These are phyloP conservation scores for Parazoanthus atlanticus DNA, from an alignment of 92 coral and sea anemone species.

Conservation along the genomic window DNA sequence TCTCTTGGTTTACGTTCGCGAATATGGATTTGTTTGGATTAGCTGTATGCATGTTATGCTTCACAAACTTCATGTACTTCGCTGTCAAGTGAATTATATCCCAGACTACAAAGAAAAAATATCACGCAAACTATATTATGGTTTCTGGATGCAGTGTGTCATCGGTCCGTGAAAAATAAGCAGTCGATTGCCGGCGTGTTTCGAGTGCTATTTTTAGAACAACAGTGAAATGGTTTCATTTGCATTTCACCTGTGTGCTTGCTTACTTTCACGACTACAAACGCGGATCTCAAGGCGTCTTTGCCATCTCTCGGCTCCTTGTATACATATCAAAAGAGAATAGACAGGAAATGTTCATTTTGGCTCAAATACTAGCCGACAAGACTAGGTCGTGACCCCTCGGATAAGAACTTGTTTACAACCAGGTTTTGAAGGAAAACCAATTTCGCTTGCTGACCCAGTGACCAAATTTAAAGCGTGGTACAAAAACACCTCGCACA, in stretches of 20 bases:
- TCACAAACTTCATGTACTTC: constrained; percentile 10
- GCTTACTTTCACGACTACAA: constrained; percentile 9
- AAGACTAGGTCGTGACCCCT: constrained; percentile 47
- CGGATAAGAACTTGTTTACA: constrained; percentile 43
- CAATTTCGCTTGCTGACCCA: constrained; percentile 45
- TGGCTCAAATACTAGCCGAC: constrained; percentile 38
- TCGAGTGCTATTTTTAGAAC: constrained; percentile 34
- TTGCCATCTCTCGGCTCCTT: not conserved
- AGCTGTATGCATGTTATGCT: constrained; percentile 16
- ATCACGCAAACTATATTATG: constrained; percentile 36
- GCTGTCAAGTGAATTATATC: constrained; percentile 6
- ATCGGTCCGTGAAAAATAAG: constrained; percentile 20
- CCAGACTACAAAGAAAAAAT: constrained; percentile 8
- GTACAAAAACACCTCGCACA: constrained; percentile 20
- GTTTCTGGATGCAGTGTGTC: constrained; percentile 22
- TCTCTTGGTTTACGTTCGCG: not conserved
- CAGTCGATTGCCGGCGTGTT: not conserved
- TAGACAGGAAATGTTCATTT: constrained; percentile 48
- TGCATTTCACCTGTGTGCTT: constrained; percentile 32
- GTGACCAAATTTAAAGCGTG: constrained; percentile 45
- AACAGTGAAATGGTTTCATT: constrained; percentile 23
- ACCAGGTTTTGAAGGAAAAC: constrained; percentile 29
- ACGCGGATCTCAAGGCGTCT: not conserved
- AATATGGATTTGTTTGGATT: not conserved
- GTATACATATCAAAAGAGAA: constrained; percentile 33